Evolutionary conservation across 30 jellyfish, hydroid and myxozoan species (phyloP).

Genomic region (Pseudorhiza aurosa): DNA sequence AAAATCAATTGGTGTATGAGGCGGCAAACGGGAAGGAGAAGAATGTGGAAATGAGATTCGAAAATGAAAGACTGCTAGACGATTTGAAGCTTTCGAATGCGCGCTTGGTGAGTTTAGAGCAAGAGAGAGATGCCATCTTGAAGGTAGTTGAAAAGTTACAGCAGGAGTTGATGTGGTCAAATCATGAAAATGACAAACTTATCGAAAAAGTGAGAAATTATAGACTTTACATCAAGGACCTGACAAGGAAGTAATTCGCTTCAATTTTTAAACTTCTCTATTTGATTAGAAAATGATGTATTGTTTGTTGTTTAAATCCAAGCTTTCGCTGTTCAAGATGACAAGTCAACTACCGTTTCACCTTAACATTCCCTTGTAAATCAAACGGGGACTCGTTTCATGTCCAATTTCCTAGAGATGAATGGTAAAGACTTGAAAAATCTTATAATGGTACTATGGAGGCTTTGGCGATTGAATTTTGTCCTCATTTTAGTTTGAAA

Average conservation of each 20-base stretch:
- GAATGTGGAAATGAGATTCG: not conserved
- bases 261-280: not conserved
- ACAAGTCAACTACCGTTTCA: too few relatives aligned
- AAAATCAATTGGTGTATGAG: not conserved
- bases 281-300: not conserved
- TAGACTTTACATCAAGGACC: constrained; percentile 13
- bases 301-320: too few relatives aligned
- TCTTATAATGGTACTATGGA: too few relatives aligned
- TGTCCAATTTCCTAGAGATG: too few relatives aligned
- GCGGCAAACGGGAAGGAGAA: not conserved
- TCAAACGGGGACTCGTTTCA: too few relatives aligned
- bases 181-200: constrained; percentile 83
- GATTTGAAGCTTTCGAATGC: constrained; percentile 89
- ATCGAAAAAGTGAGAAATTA: constrained; percentile 50
- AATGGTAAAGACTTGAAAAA: too few relatives aligned
- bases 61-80: constrained; percentile 54
- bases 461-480: too few relatives aligned
- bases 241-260: not conserved
- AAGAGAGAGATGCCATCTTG: constrained; percentile 86
- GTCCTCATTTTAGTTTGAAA: too few relatives aligned
- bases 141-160: constrained; percentile 94
- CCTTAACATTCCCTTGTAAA: too few relatives aligned
- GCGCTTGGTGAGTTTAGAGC: constrained; percentile 80
- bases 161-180: constrained; percentile 95
- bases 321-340: too few relatives aligned